phyloP scores from a whole-genome alignment of 64 coral and sea anemone species.

The Porites australiensis region DNA sequence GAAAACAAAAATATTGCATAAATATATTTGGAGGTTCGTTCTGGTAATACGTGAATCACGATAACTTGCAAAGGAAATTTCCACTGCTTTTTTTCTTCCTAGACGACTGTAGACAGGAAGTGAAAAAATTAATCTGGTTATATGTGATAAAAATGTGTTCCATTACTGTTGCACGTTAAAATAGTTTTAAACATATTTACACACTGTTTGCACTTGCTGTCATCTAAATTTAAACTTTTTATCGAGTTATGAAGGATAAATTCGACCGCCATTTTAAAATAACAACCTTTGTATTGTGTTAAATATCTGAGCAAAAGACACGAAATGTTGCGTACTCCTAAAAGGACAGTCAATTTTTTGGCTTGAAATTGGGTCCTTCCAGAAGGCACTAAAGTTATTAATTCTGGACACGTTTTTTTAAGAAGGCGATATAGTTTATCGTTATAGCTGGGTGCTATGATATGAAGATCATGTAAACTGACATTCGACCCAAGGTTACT shows the following conservation, averaged over 20 bases:
- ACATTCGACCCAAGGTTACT: no score
- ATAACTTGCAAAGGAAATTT: neutral
- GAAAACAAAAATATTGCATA: constrained; percentile 22
- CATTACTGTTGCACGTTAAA: neutral
- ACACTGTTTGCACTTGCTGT: neutral
- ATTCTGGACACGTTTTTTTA: neutral
- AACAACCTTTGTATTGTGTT: no score
- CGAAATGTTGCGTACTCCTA: neutral
- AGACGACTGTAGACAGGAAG: neutral
- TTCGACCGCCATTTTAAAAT: neutral
- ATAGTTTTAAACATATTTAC: neutral
- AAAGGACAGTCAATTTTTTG: neutral
- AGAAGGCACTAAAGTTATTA: neutral
- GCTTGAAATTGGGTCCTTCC: neutral
- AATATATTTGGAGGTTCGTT: neutral
- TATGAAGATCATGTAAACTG: no score
- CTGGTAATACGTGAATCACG: constrained; percentile 18
- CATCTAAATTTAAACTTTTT: neutral
- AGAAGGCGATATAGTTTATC: neutral
- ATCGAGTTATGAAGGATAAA: neutral
- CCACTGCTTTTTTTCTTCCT: neutral
- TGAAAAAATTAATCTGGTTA: constrained; percentile 7
- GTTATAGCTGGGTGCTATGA: no score
- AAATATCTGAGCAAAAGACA: neutral
- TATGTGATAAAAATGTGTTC: neutral